phyloP scores from a whole-genome alignment of 2,797 vertebrate genomes.

The Phaenicophaeus curvirostris region DNA sequence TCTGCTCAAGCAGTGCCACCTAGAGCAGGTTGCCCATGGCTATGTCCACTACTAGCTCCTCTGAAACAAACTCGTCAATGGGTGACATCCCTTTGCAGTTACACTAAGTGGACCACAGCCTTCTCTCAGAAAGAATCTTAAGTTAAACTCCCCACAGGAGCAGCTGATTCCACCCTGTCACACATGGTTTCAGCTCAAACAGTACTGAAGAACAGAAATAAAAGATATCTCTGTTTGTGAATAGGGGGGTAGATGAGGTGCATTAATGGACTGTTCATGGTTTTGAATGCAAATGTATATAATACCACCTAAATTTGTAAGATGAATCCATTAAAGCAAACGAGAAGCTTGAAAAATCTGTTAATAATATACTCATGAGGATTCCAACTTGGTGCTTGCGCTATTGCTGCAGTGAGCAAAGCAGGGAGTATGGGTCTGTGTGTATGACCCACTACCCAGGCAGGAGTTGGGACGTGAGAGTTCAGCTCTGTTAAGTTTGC shows the following conservation, averaged over 20 bases:
- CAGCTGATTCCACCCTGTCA: background rate
- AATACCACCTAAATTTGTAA: background rate
- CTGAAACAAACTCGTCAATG: background rate
- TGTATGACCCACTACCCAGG: background rate
- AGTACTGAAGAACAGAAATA: background rate
- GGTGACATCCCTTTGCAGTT: background rate
- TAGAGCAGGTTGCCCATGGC: background rate
- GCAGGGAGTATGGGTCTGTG: background rate
- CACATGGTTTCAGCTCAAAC: background rate
- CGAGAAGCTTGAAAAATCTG: background rate
- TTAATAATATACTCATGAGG: background rate
- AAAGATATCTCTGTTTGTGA: background rate
- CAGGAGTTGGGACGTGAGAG: background rate
- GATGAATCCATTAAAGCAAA: background rate
- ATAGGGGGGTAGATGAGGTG: background rate
- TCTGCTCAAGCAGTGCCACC: background rate
- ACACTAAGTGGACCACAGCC: background rate
- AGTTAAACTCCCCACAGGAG: background rate
- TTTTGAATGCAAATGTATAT: background rate
- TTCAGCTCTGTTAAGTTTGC: slow-evolving; percentile 27
- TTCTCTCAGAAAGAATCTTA: background rate
- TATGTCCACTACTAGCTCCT: background rate
- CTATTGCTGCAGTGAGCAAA: background rate
- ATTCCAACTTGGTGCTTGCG: background rate
- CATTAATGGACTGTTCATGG: background rate